These are phyloP conservation scores for Macrobrachium nipponense DNA, from an alignment of 1,140 invertebrate species.

Conservation along the genomic window DNA sequence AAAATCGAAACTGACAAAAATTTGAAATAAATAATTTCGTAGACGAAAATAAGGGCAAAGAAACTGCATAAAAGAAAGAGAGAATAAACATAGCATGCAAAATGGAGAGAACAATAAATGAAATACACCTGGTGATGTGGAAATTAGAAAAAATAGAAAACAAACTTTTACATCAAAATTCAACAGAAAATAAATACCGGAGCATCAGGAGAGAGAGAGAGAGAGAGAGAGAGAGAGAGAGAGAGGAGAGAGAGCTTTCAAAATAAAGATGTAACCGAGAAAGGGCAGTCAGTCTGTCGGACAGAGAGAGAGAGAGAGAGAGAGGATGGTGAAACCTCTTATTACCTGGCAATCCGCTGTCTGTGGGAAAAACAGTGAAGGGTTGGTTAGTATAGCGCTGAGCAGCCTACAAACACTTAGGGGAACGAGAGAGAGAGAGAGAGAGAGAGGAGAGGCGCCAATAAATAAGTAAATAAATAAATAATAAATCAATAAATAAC, in stretches of 20 bases:
- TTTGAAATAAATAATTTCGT: too few species aligned
- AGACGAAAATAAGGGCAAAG: too few species aligned
- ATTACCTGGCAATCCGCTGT: slow-evolving; percentile 58
- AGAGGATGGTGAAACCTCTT: slow-evolving; percentile 10
- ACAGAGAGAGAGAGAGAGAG: not conserved
- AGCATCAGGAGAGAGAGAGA: not conserved
- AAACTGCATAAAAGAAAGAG: too few species aligned
- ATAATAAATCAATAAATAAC: too few species aligned
- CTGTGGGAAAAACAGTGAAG: slow-evolving; percentile 51
- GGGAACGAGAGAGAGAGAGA: not conserved
- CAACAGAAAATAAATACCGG: not conserved
- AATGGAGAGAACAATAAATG: too few species aligned
- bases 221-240: not conserved
- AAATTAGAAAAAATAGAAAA: not conserved
- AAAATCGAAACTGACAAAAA: too few species aligned
- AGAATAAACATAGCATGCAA: too few species aligned
- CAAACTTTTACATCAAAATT: too few species aligned
- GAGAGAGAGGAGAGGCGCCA: not conserved
- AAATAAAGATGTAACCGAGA: not conserved
- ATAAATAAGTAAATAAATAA: not conserved
- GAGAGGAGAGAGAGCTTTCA: not conserved
- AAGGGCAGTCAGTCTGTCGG: not conserved
- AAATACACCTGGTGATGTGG: not conserved
- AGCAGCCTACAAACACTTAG: not conserved
- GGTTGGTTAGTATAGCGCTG: slow-evolving; percentile 28